Conservation (phyloP, 2,797 vertebrate genomes). For the Hybognathus amarus region DNA sequence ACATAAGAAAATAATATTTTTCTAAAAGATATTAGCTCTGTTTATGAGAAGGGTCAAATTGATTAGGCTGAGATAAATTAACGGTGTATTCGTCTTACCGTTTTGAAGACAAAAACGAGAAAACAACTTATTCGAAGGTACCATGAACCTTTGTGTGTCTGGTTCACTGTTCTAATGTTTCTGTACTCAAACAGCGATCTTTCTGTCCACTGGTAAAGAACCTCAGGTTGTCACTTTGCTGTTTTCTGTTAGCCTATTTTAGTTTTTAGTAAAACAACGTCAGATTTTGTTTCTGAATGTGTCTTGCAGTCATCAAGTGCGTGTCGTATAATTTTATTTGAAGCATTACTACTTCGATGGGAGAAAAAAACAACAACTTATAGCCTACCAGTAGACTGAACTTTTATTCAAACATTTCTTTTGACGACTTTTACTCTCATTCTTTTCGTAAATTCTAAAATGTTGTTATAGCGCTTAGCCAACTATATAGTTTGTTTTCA, state of each 20-base stretch:
- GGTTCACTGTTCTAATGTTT: constrained; percentile 1
- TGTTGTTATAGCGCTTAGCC: background rate
- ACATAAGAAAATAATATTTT: background rate
- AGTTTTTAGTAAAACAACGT: background rate
- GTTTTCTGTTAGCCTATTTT: background rate
- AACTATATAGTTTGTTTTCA: background rate
- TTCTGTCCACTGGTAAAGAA: background rate
- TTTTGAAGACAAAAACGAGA: background rate
- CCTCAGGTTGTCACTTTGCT: background rate
- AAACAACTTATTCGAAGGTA: background rate
- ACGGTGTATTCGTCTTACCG: background rate
- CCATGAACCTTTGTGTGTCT: constrained; percentile 15
- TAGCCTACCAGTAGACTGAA: background rate
- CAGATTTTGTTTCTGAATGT: background rate
- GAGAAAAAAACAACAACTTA: background rate
- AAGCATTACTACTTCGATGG: background rate
- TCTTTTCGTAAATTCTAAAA: background rate
- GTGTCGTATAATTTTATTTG: background rate
- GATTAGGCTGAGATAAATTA: too few species aligned
- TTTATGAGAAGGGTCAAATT: background rate
- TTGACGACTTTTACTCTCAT: background rate
- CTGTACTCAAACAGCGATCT: constrained; percentile 3
- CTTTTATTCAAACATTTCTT: background rate
- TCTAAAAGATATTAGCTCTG: background rate
- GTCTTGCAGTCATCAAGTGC: background rate